Evolutionary conservation across 2,113 vertebrate species (phyloP).

Genomic region (Probosciger aterrimus): DNA sequence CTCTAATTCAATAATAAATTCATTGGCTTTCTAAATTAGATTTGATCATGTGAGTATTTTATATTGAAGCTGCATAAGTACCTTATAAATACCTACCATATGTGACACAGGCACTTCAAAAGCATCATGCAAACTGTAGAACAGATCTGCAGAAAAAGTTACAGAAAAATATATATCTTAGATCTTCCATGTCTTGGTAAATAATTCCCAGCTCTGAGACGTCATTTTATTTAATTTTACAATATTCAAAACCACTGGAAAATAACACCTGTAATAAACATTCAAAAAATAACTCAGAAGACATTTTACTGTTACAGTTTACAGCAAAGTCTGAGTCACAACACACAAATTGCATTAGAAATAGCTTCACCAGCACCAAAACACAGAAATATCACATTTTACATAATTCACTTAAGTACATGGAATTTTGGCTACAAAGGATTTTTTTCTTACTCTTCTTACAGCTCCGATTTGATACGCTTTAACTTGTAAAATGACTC

Average conservation of each 20-base stretch:
- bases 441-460: background rate
- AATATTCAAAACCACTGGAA: background rate
- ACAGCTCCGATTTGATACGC: background rate
- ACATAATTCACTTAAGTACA: background rate
- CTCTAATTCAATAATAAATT: slow-evolving; percentile 20
- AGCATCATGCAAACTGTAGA: background rate
- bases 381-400: background rate
- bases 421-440: background rate
- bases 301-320: background rate
- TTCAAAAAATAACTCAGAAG: background rate
- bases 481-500: background rate
- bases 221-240: slow-evolving; percentile 15
- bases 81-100: slow-evolving; percentile 11
- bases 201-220: background rate
- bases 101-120: background rate
- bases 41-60: background rate
- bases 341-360: background rate
- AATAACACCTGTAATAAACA: background rate
- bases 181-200: background rate
- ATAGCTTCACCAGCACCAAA: background rate
- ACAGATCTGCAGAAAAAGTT: background rate
- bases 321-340: background rate
- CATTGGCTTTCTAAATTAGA: slow-evolving; percentile 15
- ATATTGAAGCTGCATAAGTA: background rate
- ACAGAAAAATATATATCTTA: background rate